A percentile compares a stretch with the other conserved stretches of the same genome.
Conservation (phyloP, 1,140 invertebrate species). For the Penaeus indicus region DNA sequence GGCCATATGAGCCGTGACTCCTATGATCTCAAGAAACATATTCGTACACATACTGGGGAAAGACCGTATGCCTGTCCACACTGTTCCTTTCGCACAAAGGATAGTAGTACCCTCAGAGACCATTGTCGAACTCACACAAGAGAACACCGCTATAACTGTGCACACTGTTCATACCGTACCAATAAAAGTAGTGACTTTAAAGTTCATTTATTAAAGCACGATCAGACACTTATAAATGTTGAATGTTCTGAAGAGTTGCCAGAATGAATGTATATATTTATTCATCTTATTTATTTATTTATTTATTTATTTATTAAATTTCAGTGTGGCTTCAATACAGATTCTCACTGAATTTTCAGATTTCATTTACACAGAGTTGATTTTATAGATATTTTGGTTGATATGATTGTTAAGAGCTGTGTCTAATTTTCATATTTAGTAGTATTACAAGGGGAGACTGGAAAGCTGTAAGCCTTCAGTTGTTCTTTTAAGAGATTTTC, state of each 20-base stretch:
- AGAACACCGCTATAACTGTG: slow-evolving; percentile 25
- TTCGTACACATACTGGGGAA: slow-evolving; percentile 48
- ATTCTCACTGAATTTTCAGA: too few relatives aligned
- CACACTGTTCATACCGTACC: slow-evolving; percentile 31
- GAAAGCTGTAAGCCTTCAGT: too few relatives aligned
- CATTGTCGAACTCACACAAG: slow-evolving; percentile 37
- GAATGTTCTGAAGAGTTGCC: neutral
- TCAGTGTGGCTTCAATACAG: too few relatives aligned
- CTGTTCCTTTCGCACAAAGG: slow-evolving; percentile 38
- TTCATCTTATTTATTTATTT: too few relatives aligned
- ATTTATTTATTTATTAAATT: neutral
- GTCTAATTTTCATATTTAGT: too few relatives aligned
- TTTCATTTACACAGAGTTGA: too few relatives aligned
- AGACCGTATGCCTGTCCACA: slow-evolving; percentile 43
- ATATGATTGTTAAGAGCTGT: too few relatives aligned
- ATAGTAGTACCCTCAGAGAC: slow-evolving; percentile 31
- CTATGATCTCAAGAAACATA: slow-evolving; percentile 51
- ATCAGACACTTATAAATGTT: neutral
- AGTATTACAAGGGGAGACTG: too few relatives aligned
- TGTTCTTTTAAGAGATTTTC: too few relatives aligned
- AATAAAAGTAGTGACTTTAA: slow-evolving; percentile 31
- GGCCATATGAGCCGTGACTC: slow-evolving; percentile 44
- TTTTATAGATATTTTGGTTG: too few relatives aligned
- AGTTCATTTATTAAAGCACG: slow-evolving; percentile 12
- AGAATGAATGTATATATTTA: neutral